Conservation (phyloP, 1,140 invertebrate species). For the Drosophila tani region DNA sequence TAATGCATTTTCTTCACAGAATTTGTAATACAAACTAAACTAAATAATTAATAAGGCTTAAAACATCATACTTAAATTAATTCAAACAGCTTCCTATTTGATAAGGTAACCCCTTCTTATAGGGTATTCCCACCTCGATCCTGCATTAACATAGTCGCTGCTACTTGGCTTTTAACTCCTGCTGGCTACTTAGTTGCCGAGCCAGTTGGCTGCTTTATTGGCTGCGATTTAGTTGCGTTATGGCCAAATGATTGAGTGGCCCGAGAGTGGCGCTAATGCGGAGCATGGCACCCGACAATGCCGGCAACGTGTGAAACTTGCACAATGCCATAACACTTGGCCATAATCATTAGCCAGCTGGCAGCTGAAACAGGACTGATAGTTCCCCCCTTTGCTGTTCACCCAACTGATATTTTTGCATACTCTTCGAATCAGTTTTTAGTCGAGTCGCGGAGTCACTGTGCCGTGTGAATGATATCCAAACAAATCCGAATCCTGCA, state of each 20-base stretch:
- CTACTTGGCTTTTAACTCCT: slow-evolving; percentile 14
- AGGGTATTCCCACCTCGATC: slow-evolving; percentile 1
- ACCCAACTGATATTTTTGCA: slow-evolving; percentile 5
- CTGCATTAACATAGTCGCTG: background rate
- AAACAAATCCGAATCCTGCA: slow-evolving; percentile 54
- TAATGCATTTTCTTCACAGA: too few relatives aligned
- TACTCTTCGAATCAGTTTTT: slow-evolving; percentile 11
- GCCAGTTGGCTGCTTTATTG: slow-evolving; percentile 35
- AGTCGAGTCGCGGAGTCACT: slow-evolving; percentile 1
- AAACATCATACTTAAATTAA: background rate
- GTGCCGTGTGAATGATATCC: slow-evolving; percentile 54
- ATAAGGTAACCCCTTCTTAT: background rate
- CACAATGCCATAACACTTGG: slow-evolving; percentile 13
- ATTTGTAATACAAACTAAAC: too few relatives aligned
- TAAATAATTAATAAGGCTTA: too few relatives aligned
- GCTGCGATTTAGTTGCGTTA: slow-evolving; percentile 55
- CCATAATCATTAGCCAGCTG: slow-evolving; percentile 40
- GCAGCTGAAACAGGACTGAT: background rate
- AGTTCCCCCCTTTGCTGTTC: too few relatives aligned
- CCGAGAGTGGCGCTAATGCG: slow-evolving; percentile 39
- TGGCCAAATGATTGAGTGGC: slow-evolving; percentile 57
- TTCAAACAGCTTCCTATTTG: background rate
- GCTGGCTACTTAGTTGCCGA: slow-evolving; percentile 35
- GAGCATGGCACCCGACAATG: slow-evolving; percentile 35
- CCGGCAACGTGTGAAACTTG: slow-evolving; percentile 29